A percentile compares a stretch with the other conserved stretches of the same genome.
Conservation (phyloP, 2,888 invertebrate genomes). For the Caenorhabditis imperialis region DNA sequence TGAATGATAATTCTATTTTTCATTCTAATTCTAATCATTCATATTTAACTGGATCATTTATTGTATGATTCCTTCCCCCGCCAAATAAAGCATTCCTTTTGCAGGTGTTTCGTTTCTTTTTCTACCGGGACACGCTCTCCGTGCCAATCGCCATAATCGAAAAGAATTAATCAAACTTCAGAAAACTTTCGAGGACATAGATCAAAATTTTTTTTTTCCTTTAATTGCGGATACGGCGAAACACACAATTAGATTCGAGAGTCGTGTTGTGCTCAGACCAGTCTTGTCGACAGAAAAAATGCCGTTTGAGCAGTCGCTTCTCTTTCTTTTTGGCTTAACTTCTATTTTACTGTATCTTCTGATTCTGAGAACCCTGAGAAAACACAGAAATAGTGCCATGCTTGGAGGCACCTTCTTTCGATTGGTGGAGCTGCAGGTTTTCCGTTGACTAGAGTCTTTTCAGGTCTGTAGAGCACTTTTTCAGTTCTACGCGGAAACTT, state of each 20-base stretch:
- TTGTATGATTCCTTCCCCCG: too few relatives aligned
- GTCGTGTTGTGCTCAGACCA: conserved; percentile 8
- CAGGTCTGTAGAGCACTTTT: not conserved
- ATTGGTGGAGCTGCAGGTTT: conserved; percentile 38
- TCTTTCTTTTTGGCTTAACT: conserved; percentile 33
- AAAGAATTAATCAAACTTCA: too few relatives aligned
- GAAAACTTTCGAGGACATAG: too few relatives aligned
- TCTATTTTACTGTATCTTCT: conserved; percentile 39
- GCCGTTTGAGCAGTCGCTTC: conserved; percentile 41
- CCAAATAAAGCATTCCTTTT: too few relatives aligned
- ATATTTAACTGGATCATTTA: too few relatives aligned
- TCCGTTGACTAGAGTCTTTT: not conserved
- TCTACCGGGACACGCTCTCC: too few relatives aligned
- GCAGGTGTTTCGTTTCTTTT: too few relatives aligned
- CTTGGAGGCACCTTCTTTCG: conserved; percentile 40
- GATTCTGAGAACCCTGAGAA: conserved; percentile 25
- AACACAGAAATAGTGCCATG: conserved; percentile 23
- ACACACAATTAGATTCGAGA: conserved; percentile 18
- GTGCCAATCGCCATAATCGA: too few relatives aligned
- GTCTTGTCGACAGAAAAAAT: conserved; percentile 10
- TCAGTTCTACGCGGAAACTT: conserved; percentile 33
- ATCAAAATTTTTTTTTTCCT: conserved; percentile 10
- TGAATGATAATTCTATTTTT: conserved; percentile 3
- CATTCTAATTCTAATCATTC: too few relatives aligned
- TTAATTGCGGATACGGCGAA: conserved; percentile 16